A percentile compares a stretch with the other conserved stretches of the same genome.
Evolutionary conservation across 1,140 invertebrate species (phyloP).

Genomic region (Anastatus disparis): DNA sequence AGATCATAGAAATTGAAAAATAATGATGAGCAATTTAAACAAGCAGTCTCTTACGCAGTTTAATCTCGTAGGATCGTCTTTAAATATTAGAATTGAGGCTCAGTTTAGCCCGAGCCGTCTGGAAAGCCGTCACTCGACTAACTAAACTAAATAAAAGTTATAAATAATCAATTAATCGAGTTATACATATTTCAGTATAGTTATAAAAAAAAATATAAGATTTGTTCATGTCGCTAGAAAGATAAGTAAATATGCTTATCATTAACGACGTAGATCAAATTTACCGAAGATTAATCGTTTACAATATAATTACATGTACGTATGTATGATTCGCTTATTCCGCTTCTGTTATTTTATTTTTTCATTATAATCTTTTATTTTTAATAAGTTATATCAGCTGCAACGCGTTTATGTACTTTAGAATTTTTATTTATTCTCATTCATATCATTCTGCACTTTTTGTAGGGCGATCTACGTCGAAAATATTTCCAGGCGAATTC

Average conservation of each 20-base stretch:
- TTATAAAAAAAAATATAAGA: conserved; percentile 46
- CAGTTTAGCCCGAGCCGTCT: conserved; percentile 39
- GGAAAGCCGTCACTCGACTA: conserved; percentile 45
- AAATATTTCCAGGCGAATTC: conserved; percentile 35
- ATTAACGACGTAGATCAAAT: conserved; percentile 49
- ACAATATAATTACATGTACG: conserved; percentile 19
- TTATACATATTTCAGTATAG: conserved; percentile 52
- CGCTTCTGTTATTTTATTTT: not conserved
- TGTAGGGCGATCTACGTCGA: conserved; percentile 42
- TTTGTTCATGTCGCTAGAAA: conserved; percentile 45
- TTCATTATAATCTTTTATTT: not conserved
- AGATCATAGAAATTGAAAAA: not conserved
- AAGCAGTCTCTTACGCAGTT: conserved; percentile 34
- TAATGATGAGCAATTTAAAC: conserved; percentile 23
- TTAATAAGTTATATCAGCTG: not conserved
- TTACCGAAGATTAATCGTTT: conserved; percentile 49
- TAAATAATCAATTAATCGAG: conserved; percentile 51
- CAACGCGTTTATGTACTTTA: not conserved
- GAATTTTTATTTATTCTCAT: conserved; percentile 46
- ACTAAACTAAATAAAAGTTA: conserved; percentile 48
- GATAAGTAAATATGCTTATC: conserved; percentile 2
- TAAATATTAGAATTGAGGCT: conserved; percentile 42
- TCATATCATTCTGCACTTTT: conserved; percentile 48
- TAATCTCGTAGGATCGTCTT: conserved; percentile 42
- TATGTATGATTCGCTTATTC: conserved; percentile 30